Evolutionary conservation across 2,888 invertebrate genomes (phyloP), one percentile per base, ranked within the genome.

Genomic region (Watsonalla cultraria): DNA sequence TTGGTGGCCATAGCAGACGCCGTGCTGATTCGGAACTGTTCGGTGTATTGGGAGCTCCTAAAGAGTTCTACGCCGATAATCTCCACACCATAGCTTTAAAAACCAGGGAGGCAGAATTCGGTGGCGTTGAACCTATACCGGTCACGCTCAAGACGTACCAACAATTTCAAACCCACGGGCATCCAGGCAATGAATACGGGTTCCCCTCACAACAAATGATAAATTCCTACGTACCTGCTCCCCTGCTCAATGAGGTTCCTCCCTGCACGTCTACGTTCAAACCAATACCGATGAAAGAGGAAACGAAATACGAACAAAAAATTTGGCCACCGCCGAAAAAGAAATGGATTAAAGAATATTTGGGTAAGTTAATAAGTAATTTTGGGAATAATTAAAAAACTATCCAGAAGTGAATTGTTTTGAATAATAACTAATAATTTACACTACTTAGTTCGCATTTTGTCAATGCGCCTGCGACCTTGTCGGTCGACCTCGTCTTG

Each of bases 341-440:
- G 89, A 94, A 94, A 80, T 95, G 94, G 94, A 94, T 94, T 63
- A 92, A 91, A 69, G 93, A 94, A 75, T 94, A 94, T 78, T 83
- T 93, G 68, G 92, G 92, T 88, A 82, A 93, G 93, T 84, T 55
- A 5, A 49, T 9, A 49, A 14, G 6, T 37, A 48, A 14, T n/a
- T 7, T 4, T n/a, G 33, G 11, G 2, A 34, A n/a, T 7, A 0
- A 34, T 11, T 0, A 37, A 37, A 34, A 13, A 47, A 6, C 24
- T 51, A 49, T 34, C 45, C 45, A 49, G 51, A 55, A n/a, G 48
- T 15, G 45, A 13, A 35, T 35, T 51, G 33, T 51, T 51, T 54
- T 45, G 49, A 49, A 53, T 53, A 57, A 48, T 47, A 13, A 59
- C 61, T 60, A 64, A 57, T 57, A 64, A 62, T 62, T n/a, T 59